Evolutionary conservation across 2,113 vertebrate genomes (phyloP), one percentile per base, ranked within the genome.

Genomic region (Bagarius yarrelli): DNA sequence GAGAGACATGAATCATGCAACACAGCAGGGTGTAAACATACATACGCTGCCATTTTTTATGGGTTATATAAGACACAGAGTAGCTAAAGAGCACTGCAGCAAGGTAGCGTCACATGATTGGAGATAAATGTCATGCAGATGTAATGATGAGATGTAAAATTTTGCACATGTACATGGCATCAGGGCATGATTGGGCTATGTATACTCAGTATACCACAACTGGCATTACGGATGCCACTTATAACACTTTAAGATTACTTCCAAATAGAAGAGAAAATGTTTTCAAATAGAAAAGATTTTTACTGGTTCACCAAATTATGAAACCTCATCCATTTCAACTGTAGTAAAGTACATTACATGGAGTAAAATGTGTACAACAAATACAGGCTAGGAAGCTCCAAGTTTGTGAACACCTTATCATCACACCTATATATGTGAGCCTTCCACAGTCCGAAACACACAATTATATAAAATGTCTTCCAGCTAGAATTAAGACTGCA

Each of bases 1-100:
- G 59, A 40, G 50, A 84, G 64, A 76, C 79, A 85, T 85, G 84
- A 83, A 85, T 85, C 84, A 85, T 74, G 79, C 79, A 76, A 78
- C 83, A 56, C 71, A 57, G 81, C 74, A 32, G 67, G 81, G 67
- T 76, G 74, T 80, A 81, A 82, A 70, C 74, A 70, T 47, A 81
- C 78, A 86, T 27, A 60, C 53, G 76, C 73, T 56, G 78, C 59
- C 78, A 81, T 84, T 78, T 83, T 76, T 80, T 78, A 83, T 85
- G 81, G 80, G 52, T 83, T 83, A 84, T 78, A 77, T 78, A 70
- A 83, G 78, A 84, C 81, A 80, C 78, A 69, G 57, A 71, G 83
- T 81, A 83, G 81, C 80, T 83, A 60, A 50, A 86, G 61, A 69
- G 78, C 66, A 74, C 72, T 78, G 72, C 74, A 75, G 70, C 44